Percentiles rank a stretch among this genome's conserved stretches.
Conservation (phyloP, 2,797 vertebrate genomes). For the Chaetodon trifasciatus region DNA sequence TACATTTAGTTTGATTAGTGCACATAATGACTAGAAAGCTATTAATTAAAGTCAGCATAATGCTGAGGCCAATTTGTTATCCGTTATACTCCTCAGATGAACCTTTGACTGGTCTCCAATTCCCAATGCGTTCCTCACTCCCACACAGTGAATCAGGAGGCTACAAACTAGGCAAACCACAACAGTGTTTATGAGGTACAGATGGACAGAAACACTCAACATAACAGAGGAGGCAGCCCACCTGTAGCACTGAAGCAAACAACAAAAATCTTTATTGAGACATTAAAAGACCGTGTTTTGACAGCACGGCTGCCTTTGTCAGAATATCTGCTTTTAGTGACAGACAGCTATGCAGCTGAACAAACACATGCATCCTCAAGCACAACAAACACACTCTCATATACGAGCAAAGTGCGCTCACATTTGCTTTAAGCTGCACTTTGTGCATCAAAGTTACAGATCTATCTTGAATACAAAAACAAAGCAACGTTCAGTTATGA, state of each 20-base stretch:
- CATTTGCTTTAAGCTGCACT: not conserved
- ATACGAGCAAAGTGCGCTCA: not conserved
- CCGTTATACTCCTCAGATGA: conserved; percentile 25
- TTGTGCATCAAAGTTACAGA: conserved; percentile 7
- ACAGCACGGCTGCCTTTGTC: conserved; percentile 56
- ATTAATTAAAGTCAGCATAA: conserved; percentile 28
- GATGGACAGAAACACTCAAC: conserved; percentile 38
- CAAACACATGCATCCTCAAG: conserved; percentile 18
- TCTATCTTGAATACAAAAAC: not conserved
- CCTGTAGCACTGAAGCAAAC: conserved; percentile 56
- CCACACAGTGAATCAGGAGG: conserved; percentile 31
- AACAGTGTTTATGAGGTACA: conserved; percentile 42
- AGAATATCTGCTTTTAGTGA: conserved; percentile 35
- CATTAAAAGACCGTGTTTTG: conserved; percentile 54
- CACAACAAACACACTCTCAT: conserved; percentile 15
- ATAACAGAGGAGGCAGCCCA: conserved; percentile 46
- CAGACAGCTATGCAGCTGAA: conserved; percentile 44
- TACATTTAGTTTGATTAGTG: conserved; percentile 45
- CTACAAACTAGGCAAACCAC: conserved; percentile 20
- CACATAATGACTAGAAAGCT: conserved; percentile 33
- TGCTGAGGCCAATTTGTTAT: conserved; percentile 1
- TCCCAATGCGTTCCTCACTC: conserved; percentile 31
- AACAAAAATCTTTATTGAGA: conserved; percentile 53
- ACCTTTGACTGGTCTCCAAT: conserved; percentile 27
- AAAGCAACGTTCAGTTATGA: no score